Evolutionary conservation across 2,797 vertebrate species (phyloP).

Genomic region (Chaunax sp.): DNA sequence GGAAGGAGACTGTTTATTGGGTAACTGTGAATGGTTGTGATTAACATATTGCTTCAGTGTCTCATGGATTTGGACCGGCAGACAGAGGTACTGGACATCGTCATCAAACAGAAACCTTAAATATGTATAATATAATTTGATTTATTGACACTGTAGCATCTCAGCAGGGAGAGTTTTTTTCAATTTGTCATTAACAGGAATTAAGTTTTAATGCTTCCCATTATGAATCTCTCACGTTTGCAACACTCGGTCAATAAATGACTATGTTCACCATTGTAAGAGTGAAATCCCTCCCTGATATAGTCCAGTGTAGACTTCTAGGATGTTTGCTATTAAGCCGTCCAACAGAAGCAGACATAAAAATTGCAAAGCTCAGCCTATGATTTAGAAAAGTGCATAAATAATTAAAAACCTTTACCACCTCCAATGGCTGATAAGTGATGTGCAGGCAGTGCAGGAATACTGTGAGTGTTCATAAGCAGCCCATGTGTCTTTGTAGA

Average conservation of each 20-base stretch:
- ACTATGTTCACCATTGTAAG: no score
- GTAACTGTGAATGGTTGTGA: constrained; percentile 7
- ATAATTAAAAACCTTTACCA: constrained; percentile 38
- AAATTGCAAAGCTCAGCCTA: constrained; percentile 13
- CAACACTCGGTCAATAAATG: no score
- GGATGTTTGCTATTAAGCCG: neutral
- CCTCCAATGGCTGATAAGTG: constrained; percentile 20
- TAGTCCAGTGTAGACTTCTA: neutral
- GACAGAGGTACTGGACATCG: neutral
- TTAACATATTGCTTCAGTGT: constrained; percentile 20
- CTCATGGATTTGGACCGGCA: constrained; percentile 13
- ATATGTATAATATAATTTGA: neutral
- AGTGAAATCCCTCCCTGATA: neutral
- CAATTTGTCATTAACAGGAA: constrained; percentile 11
- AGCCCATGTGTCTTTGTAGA: constrained; percentile 20
- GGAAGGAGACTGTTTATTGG: constrained; percentile 30
- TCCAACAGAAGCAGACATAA: constrained; percentile 13
- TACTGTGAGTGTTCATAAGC: constrained; percentile 9
- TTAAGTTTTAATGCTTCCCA: constrained; percentile 1
- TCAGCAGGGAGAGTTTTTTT: neutral
- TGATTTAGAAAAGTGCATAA: constrained; percentile 7
- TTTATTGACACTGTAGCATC: neutral
- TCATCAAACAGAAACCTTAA: no score
- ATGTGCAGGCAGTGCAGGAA: constrained; percentile 18
- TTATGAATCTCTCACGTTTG: no score